phyloP scores from a whole-genome alignment of 2,113 vertebrate species.

The Antechinus flavipes region DNA sequence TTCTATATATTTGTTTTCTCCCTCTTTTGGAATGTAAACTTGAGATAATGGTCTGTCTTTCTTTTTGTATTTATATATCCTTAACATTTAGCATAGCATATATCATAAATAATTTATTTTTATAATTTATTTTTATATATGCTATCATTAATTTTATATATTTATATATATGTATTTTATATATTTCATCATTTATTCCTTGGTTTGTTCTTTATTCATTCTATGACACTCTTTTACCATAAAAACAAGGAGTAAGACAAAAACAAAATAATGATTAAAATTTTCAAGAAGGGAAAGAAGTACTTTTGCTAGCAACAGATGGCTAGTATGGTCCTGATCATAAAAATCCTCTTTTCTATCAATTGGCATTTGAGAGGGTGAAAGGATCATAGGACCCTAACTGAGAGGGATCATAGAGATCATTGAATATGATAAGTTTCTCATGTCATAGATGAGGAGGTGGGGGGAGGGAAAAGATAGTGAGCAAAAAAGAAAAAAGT shows the following conservation, averaged over 20 bases:
- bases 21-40: background rate
- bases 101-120: background rate
- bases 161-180: too few relatives aligned
- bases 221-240: background rate
- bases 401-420: background rate
- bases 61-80: background rate
- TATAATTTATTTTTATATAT: background rate
- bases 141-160: too few relatives aligned
- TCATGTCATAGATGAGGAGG: background rate
- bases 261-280: background rate
- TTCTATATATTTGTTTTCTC: background rate
- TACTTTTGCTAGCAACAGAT: background rate
- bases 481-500: background rate
- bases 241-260: background rate
- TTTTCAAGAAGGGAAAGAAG: background rate
- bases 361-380: background rate
- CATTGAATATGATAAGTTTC: background rate
- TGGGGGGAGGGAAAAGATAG: background rate
- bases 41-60: background rate
- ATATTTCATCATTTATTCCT: too few relatives aligned
- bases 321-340: background rate
- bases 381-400: background rate
- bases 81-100: background rate
- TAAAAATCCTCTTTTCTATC: background rate
- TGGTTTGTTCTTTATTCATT: background rate